Base-by-base conservation (phyloP, 64 coral and sea anemone genomes). In the Actinia equina region DNA sequence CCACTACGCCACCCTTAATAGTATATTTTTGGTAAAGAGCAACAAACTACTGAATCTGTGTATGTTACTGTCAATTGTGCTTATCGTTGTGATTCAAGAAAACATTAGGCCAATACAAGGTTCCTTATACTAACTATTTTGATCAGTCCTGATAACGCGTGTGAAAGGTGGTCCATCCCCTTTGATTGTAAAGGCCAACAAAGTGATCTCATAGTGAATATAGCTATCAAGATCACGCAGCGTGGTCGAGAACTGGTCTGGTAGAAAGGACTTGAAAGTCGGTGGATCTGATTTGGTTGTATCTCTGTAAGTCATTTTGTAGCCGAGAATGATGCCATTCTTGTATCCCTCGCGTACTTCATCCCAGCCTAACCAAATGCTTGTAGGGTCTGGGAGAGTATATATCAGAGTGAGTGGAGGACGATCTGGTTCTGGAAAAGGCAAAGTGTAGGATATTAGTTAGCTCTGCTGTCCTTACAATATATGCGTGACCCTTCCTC, bases 311-410 rank as follows among this genome's bases (percentile, higher is more conserved):
- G 69, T 59, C 22, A 96, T 53, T 76, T 84, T 83, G 81, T 93
- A 96, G 7, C 94, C 94, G 26, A 16, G 71, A 42, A 96, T 90
- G 62, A 96, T 80, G 0, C 94, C 94, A 71, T 93, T 96, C 59
- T 81, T 82, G 49, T 92, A 92, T 81, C 52, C 90, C 16, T 87
- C 23, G 18, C 84, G 90, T 5, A 92, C 90, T 19, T 81, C 77
- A 43, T 76, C 63, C 90, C 90, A 92, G 6, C 23, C 49, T 57
- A 83, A 77, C 44, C 84, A 52, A n/a, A 92, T 52, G n/a, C 49
- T 30, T 63, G 71, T 82, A n/a, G 90, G 86, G 41, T 69, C 43
- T 23, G 90, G 59, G 6, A 86, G 78, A 17, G 43, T 56, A 27
- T 58, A 26, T 25, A 81, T 41, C 77, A 92, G 26, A 43, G 56